Conservation (phyloP, 2,797 vertebrate genomes). For the Phrynocephalus vlangalii region DNA sequence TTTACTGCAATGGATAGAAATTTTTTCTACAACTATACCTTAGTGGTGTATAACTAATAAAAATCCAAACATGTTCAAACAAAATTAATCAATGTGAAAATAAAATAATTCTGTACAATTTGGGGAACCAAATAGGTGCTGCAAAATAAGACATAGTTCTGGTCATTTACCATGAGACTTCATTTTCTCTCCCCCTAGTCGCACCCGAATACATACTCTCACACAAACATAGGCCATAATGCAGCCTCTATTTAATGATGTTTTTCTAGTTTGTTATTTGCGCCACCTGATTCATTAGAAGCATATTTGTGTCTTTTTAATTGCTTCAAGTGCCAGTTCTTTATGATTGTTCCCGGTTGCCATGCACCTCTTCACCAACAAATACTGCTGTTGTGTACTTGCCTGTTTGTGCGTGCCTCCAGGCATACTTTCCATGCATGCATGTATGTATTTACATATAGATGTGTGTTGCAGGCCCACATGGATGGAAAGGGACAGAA, state of each 20-base stretch:
- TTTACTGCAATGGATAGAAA: not conserved
- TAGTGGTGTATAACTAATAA: not conserved
- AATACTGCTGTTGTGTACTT: not conserved
- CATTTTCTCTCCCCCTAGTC: not conserved
- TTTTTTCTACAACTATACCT: not conserved
- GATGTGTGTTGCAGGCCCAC: too few species aligned
- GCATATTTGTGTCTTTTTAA: not conserved
- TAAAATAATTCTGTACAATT: too few species aligned
- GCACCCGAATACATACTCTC: not conserved
- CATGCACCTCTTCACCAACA: not conserved
- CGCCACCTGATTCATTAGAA: not conserved
- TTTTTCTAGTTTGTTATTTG: not conserved
- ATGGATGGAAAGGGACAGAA: too few species aligned
- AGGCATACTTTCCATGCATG: not conserved
- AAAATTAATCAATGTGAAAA: not conserved
- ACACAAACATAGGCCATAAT: not conserved
- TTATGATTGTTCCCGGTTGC: not conserved
- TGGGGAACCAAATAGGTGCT: not conserved
- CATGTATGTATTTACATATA: not conserved
- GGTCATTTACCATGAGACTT: not conserved
- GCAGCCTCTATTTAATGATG: not conserved
- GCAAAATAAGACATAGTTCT: not conserved
- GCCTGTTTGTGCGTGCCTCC: not conserved
- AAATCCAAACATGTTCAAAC: not conserved
- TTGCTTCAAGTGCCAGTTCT: not conserved